phyloP scores from a whole-genome alignment of 2,888 invertebrate genomes.

The Melanostoma mellinum region DNA sequence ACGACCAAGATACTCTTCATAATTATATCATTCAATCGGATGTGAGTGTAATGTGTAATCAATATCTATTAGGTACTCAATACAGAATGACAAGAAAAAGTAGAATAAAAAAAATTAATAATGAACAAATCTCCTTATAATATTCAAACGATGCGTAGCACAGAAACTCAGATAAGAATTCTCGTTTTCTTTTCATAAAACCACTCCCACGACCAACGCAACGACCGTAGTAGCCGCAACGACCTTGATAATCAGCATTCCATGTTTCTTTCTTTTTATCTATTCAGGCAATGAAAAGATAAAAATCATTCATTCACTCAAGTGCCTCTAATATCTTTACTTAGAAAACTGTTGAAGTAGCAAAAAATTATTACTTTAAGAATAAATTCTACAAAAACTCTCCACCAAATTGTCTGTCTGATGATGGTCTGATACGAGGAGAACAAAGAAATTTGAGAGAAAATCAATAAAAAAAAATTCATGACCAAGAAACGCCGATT shows the following conservation, averaged over 20 bases:
- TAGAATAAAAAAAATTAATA: too few species aligned
- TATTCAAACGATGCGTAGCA: too few species aligned
- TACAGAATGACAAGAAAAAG: too few species aligned
- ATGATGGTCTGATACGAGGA: neutral
- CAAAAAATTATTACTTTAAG: neutral
- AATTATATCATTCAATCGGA: too few species aligned
- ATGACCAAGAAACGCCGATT: slow-evolving; percentile 37
- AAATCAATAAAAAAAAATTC: slow-evolving; percentile 66
- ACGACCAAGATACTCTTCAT: too few species aligned
- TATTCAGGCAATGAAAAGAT: neutral
- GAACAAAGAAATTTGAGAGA: slow-evolving; percentile 58
- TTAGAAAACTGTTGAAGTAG: too few species aligned
- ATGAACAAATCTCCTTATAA: too few species aligned
- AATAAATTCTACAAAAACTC: slow-evolving; percentile 23
- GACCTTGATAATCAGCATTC: slow-evolving; percentile 48
- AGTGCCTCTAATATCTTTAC: too few species aligned
- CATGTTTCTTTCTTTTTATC: slow-evolving; percentile 22
- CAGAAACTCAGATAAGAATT: too few species aligned
- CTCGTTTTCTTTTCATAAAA: neutral
- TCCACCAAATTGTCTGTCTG: neutral
- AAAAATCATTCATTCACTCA: too few species aligned
- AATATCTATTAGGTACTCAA: too few species aligned
- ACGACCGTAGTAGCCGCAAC: neutral
- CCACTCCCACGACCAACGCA: slow-evolving; percentile 35
- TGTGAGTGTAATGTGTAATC: too few species aligned